phyloP scores from a whole-genome alignment of 2,113 vertebrate genomes.

The Fregata magnificens region DNA sequence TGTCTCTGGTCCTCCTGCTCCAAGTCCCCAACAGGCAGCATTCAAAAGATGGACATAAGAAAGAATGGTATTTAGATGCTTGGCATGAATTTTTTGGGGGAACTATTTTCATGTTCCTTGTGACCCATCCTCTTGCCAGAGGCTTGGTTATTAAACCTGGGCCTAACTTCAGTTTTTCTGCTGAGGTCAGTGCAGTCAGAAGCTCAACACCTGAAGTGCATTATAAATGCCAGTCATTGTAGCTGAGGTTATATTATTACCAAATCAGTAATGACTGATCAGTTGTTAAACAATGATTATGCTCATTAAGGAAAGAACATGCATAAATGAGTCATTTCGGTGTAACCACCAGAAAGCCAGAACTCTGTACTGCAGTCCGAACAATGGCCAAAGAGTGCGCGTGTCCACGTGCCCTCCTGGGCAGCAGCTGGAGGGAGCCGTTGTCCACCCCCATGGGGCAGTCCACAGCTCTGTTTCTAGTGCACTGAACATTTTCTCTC shows the following conservation, averaged over 20 bases:
- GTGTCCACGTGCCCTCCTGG: not conserved
- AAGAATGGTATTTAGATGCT: not conserved
- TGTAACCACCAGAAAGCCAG: not conserved
- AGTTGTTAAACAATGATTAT: not conserved
- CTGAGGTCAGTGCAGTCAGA: not conserved
- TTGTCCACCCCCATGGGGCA: accelerated
- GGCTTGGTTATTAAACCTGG: not conserved
- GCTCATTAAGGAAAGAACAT: not conserved
- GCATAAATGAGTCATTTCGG: accelerated
- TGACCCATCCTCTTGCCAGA: not conserved
- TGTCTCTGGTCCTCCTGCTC: not conserved
- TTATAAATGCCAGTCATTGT: not conserved
- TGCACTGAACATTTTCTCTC: not conserved
- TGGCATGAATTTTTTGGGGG: accelerated
- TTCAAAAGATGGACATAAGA: not conserved
- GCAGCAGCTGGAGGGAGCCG: not conserved
- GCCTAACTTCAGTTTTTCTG: not conserved
- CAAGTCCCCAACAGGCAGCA: not conserved
- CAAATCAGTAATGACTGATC: not conserved
- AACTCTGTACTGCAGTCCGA: not conserved
- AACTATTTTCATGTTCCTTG: not conserved
- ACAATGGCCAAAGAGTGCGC: not conserved
- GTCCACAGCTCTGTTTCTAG: not conserved
- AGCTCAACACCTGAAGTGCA: not conserved
- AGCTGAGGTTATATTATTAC: not conserved